A percentile compares a stretch with the other conserved stretches of the same genome.
These are phyloP conservation scores for Mus spicilegus DNA, from an alignment of 2,113 vertebrate species.

Conservation along the genomic window DNA sequence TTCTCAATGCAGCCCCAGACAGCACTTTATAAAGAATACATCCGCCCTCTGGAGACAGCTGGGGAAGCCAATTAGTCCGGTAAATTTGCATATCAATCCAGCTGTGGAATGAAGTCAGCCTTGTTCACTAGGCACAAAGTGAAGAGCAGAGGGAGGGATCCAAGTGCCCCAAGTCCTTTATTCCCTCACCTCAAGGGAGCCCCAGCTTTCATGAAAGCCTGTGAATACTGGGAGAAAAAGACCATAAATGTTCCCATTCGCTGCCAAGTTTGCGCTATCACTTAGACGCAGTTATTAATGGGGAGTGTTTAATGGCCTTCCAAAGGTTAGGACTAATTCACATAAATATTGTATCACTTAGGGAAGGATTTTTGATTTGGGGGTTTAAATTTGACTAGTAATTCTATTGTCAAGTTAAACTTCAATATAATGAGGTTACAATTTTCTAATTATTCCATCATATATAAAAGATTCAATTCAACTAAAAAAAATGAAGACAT, in stretches of 20 bases:
- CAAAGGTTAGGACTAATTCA: slow-evolving; percentile 70
- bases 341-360: slow-evolving; percentile 77
- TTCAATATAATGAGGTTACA: slow-evolving; percentile 43
- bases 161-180: slow-evolving; percentile 64
- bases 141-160: slow-evolving; percentile 69
- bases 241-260: slow-evolving; percentile 58
- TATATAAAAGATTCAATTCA: neutral
- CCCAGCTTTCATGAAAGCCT: slow-evolving; percentile 54
- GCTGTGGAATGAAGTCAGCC: slow-evolving; percentile 74
- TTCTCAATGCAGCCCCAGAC: slow-evolving; percentile 78
- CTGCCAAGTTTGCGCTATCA: slow-evolving; percentile 21
- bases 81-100: slow-evolving; percentile 85
- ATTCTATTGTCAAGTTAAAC: slow-evolving; percentile 64
- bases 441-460: slow-evolving; percentile 63
- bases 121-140: slow-evolving; percentile 62
- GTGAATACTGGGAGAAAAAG: slow-evolving; percentile 73
- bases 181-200: slow-evolving; percentile 71
- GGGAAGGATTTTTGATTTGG: slow-evolving; percentile 67
- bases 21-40: slow-evolving; percentile 84
- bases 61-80: slow-evolving; percentile 84
- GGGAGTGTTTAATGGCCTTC: slow-evolving; percentile 41
- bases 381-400: slow-evolving; percentile 59
- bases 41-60: slow-evolving; percentile 81
- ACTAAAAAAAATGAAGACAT: slow-evolving; percentile 29
- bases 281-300: slow-evolving; percentile 60